phyloP scores from a whole-genome alignment of 2,888 invertebrate species.

The Prosapia bicincta region DNA sequence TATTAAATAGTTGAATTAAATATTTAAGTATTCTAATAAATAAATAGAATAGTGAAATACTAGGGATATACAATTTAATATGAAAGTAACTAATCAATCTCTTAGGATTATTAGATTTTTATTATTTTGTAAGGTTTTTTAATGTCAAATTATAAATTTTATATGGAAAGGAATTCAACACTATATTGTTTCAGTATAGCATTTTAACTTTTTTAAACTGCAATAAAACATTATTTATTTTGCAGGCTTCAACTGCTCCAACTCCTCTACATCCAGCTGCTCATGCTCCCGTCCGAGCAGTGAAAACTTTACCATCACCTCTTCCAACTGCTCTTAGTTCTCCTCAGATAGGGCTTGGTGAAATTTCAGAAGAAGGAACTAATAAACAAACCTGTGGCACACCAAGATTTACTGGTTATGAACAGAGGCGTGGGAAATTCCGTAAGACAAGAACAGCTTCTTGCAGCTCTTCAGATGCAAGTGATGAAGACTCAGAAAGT shows the following conservation, averaged over 20 bases:
- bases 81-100: too few species aligned
- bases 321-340: slow-evolving; percentile 48
- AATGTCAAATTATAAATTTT: too few species aligned
- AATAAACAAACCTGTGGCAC: slow-evolving; percentile 34
- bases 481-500: slow-evolving; percentile 72
- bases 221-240: too few species aligned
- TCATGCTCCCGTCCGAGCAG: slow-evolving; percentile 44
- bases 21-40: too few species aligned
- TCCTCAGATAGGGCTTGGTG: slow-evolving; percentile 43
- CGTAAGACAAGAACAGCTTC: slow-evolving; percentile 77
- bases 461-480: slow-evolving; percentile 92
- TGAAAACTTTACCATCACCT: slow-evolving; percentile 43
- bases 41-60: too few species aligned
- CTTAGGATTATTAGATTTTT: too few species aligned
- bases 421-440: slow-evolving; percentile 63
- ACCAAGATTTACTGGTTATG: slow-evolving; percentile 43
- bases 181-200: too few species aligned
- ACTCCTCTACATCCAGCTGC: slow-evolving; percentile 49
- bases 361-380: slow-evolving; percentile 62
- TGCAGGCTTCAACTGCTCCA: slow-evolving; percentile 36
- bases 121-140: too few species aligned
- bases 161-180: too few species aligned
- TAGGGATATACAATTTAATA: too few species aligned
- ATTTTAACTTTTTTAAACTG: too few species aligned
- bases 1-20: too few species aligned